Evolutionary conservation across 2,797 vertebrate species (phyloP), one percentile per base, ranked within the genome.

Genomic region (Psittacula derbiana): DNA sequence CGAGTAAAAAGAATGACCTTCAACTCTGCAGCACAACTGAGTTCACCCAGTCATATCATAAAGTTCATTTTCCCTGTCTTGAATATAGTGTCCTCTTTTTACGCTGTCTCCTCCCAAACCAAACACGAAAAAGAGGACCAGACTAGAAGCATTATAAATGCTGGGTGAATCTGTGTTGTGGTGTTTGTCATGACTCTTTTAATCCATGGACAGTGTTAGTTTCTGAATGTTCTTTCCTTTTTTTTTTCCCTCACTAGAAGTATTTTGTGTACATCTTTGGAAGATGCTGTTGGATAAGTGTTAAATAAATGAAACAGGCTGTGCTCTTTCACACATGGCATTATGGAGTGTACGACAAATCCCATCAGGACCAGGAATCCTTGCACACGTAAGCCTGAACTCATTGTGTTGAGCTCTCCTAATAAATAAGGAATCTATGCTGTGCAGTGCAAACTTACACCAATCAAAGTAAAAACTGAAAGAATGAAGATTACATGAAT

Each of bases 151-250:
- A 80, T 38, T 80, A 66, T 65, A 70, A 65, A 38, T 19, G 44
- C 12, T 49, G 17, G 5, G 10, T 81, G 38, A 64, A 44, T 80
- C 36, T n/a, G 20, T 38, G 10, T 21, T 64, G 57, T 0, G 0
- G 10, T 75, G 23, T 72, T 93, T 85, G 52, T 72, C n/a, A 49
- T 24, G 5, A 74, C 7, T 81, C 25, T 78, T 11, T 67, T 80
- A 87, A 80, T 58, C 23, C 27, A 65, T 3, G 25, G 16, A 55
- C 28, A 46, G 4, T 0, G 0, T 11, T 67, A 16, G 27, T 71
- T 96, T 86, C 58, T 75, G 23, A 19, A 78, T 47, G 25, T 12
- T 65, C 11, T 23, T 70, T 49, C 21, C 7, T 30, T 27, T 76
- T 61, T 73, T n/a, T 13, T 23, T 13, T 8, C 50, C 5, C 61